Conservation (phyloP, 2,797 vertebrate genomes). For the Pseudochromis fuscus region DNA sequence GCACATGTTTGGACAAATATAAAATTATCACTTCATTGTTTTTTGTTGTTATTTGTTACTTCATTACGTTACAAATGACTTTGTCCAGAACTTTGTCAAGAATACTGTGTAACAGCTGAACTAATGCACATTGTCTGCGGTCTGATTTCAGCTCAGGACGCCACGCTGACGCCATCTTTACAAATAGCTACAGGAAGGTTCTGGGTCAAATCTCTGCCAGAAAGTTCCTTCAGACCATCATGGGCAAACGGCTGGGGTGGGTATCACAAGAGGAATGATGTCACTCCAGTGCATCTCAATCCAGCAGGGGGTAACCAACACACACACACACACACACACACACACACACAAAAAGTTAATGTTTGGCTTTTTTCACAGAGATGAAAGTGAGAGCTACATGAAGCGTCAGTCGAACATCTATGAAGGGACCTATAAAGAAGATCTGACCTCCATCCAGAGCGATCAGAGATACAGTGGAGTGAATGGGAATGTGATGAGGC, state of each 20-base stretch:
- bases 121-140: conserved; percentile 2
- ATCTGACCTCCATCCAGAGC: conserved; percentile 80
- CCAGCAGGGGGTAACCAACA: not conserved
- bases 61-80: not conserved
- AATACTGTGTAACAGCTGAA: not conserved
- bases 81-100: not conserved
- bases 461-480: conserved; percentile 75
- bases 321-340: no score
- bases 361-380: conserved; percentile 48
- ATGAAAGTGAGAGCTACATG: conserved; percentile 69
- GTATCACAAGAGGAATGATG: conserved; percentile 33
- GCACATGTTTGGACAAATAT: no score
- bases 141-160: conserved; percentile 86
- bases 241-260: conserved; percentile 92
- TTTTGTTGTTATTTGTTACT: not conserved
- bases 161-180: conserved; percentile 95
- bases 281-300: not conserved
- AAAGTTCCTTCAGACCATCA: conserved; percentile 92
- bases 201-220: conserved; percentile 92
- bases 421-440: conserved; percentile 81
- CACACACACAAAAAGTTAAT: no score
- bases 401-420: conserved; percentile 82
- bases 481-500: conserved; percentile 44
- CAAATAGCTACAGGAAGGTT: conserved; percentile 94
- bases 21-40: no score